Conservation (phyloP, 2,888 invertebrate species). For the Tupiocoris notatus region DNA sequence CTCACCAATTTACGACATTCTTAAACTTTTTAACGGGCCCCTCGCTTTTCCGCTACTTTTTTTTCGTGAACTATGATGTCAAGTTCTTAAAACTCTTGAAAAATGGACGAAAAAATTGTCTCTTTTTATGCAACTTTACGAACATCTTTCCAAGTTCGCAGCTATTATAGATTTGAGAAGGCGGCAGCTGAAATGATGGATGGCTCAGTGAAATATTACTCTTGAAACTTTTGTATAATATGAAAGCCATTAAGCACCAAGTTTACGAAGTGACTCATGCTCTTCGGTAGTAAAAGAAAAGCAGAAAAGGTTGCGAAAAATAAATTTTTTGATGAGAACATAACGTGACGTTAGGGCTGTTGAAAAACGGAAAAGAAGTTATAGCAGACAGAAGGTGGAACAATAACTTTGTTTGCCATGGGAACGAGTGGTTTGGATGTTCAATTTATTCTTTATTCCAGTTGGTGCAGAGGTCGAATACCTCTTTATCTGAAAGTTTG, state of each 20-base stretch:
- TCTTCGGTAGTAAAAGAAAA: neutral
- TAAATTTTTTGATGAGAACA: neutral
- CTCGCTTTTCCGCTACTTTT: neutral
- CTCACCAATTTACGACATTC: neutral
- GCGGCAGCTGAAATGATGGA: slow-evolving; percentile 20
- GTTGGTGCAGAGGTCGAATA: too few relatives aligned
- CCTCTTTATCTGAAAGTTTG: too few relatives aligned
- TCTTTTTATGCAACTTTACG: neutral
- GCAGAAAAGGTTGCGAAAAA: slow-evolving; percentile 7
- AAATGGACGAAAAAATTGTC: neutral
- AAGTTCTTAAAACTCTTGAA: neutral
- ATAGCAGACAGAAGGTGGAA: too few relatives aligned
- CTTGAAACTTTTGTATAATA: slow-evolving; percentile 24
- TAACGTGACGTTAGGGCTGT: neutral
- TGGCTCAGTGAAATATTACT: slow-evolving; percentile 30
- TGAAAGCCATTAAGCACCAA: slow-evolving; percentile 19
- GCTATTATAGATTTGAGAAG: slow-evolving; percentile 26
- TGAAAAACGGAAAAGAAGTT: neutral
- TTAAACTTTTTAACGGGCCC: neutral
- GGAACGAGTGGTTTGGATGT: too few relatives aligned
- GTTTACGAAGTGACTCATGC: neutral
- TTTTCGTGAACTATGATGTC: neutral
- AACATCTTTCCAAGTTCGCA: slow-evolving; percentile 11
- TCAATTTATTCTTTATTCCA: too few relatives aligned
- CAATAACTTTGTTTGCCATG: too few relatives aligned